Evolutionary conservation across 2,113 vertebrate genomes (phyloP).

Genomic region (Origma solitaria): DNA sequence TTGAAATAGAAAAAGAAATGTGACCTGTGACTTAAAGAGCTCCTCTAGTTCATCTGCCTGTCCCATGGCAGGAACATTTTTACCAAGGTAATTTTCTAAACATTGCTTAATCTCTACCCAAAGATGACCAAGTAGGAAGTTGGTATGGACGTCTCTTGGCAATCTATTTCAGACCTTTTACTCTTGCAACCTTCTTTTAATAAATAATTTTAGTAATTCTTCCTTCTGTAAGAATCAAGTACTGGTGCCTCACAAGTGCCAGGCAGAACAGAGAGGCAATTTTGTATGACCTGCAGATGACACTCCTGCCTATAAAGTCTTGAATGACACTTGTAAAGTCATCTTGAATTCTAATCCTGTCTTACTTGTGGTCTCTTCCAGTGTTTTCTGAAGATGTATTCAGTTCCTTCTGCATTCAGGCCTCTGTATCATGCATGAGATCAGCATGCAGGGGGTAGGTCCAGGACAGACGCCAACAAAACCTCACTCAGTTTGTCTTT

Average conservation of each 20-base stretch:
- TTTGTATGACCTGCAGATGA: not conserved
- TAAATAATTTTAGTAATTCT: not conserved
- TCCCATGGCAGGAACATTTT: not conserved
- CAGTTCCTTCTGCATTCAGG: not conserved
- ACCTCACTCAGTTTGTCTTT: not conserved
- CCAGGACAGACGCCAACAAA: not conserved
- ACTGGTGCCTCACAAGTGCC: not conserved
- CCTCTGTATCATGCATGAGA: not conserved
- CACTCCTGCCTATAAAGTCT: not conserved
- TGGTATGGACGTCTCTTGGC: not conserved
- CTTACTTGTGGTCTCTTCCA: not conserved
- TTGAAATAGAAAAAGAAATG: not conserved
- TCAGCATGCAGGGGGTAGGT: not conserved
- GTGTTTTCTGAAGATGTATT: not conserved
- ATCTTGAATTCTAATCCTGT: not conserved
- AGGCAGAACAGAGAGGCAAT: not conserved
- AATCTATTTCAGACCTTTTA: not conserved
- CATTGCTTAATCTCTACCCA: not conserved
- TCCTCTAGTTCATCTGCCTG: not conserved
- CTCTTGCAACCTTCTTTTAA: not conserved
- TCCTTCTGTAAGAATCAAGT: not conserved
- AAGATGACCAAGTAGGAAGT: not conserved
- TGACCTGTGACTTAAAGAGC: not conserved
- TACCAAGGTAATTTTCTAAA: not conserved
- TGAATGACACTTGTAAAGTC: not conserved